A percentile compares a stretch with the other conserved stretches of the same genome.
Evolutionary conservation across 2,113 vertebrate species (phyloP).

Genomic region (Pungitius pungitius): DNA sequence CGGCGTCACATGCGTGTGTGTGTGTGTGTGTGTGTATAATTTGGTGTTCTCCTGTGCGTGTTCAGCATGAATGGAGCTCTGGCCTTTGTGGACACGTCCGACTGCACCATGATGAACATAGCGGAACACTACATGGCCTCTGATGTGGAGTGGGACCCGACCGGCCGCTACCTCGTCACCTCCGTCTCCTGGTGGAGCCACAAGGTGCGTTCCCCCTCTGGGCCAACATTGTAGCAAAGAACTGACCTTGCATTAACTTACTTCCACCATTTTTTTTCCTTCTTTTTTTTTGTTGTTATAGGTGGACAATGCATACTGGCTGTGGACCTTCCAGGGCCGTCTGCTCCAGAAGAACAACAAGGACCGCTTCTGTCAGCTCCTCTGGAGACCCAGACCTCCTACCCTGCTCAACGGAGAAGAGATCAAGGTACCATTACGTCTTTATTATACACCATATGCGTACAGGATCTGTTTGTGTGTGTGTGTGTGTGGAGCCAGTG

Average conservation of each 20-base stretch:
- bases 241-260: background rate
- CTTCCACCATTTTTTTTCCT: background rate
- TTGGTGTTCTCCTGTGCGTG: background rate
- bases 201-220: constrained; percentile 80
- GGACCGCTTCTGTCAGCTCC: constrained; percentile 96
- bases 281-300: constrained; percentile 48
- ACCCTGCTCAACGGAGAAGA: constrained; percentile 88
- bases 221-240: background rate
- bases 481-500: constrained; percentile 19
- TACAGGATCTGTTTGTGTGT: background rate
- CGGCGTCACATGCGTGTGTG: background rate
- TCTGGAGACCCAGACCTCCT: constrained; percentile 94
- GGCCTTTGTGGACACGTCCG: constrained; percentile 95
- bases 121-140: constrained; percentile 98
- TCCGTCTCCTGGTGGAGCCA: constrained; percentile 99
- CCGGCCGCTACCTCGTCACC: constrained; percentile 93
- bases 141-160: constrained; percentile 97
- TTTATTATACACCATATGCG: background rate
- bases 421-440: constrained; percentile 84
- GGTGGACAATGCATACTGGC: constrained; percentile 99
- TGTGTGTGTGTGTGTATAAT: background rate
- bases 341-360: constrained; percentile 98
- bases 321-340: constrained; percentile 98
- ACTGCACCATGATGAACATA: constrained; percentile 99
- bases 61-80: constrained; percentile 96